Evolutionary conservation across 2,888 invertebrate genomes (phyloP).

Genomic region (Cetonia aurata): DNA sequence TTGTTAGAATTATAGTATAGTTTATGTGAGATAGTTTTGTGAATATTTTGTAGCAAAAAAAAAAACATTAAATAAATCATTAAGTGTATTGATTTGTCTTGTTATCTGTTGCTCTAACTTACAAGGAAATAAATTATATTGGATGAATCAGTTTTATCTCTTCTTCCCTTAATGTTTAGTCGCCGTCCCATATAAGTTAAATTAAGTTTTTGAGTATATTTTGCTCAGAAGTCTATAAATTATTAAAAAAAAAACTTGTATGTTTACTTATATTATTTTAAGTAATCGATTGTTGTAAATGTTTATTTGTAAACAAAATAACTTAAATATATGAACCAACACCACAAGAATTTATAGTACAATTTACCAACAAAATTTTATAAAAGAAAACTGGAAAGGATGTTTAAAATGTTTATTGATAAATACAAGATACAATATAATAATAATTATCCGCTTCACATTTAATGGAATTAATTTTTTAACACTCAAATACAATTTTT

Average conservation of each 20-base stretch:
- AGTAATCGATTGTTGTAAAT: too few relatives aligned
- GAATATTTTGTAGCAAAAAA: constrained; percentile 52
- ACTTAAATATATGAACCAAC: too few relatives aligned
- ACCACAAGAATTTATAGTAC: neutral
- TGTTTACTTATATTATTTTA: too few relatives aligned
- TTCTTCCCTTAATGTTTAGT: neutral
- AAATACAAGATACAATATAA: constrained; percentile 60
- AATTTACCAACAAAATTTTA: neutral
- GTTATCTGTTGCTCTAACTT: constrained; percentile 36
- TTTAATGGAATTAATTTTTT: constrained; percentile 57
- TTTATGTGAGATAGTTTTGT: constrained; percentile 51
- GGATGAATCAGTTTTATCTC: constrained; percentile 7
- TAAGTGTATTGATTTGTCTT: constrained; percentile 40
- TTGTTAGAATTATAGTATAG: constrained; percentile 54
- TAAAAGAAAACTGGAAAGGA: neutral
- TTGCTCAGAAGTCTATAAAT: too few relatives aligned
- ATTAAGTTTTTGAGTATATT: neutral
- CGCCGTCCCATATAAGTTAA: neutral
- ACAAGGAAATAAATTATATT: constrained; percentile 34
- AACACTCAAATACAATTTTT: constrained; percentile 55
- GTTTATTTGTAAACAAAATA: too few relatives aligned
- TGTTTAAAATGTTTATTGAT: constrained; percentile 56
- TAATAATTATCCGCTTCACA: constrained; percentile 55
- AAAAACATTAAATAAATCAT: constrained; percentile 48
- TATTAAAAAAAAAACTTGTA: too few relatives aligned